Conservation (phyloP, 2,797 vertebrate genomes). For the Lagocephalus sceleratus region DNA sequence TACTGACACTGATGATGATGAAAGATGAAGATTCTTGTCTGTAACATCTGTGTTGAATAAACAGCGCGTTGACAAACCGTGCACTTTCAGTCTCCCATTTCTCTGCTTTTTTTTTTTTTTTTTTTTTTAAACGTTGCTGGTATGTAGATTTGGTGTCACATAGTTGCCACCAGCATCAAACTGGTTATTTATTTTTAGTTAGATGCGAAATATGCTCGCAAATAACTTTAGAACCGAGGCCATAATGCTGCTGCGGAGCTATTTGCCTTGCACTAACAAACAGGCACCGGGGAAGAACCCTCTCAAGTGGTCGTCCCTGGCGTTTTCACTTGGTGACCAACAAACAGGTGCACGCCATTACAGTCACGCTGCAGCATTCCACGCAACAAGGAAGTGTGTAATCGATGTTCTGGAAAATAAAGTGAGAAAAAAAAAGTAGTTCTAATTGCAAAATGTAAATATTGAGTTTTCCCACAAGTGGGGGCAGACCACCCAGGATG, state of each 20-base stretch:
- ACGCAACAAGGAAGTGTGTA: conserved; percentile 60
- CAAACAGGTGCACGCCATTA: conserved; percentile 75
- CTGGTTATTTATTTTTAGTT: conserved; percentile 40
- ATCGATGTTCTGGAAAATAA: conserved; percentile 80
- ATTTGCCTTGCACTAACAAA: conserved; percentile 23
- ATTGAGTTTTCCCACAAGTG: conserved; percentile 86
- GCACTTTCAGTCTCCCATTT: conserved; percentile 4
- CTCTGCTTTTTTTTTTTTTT: conserved; percentile 15
- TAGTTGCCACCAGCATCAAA: conserved; percentile 40
- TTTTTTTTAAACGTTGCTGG: conserved; percentile 23
- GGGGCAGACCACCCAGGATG: conserved; percentile 85
- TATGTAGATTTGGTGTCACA: conserved; percentile 24
- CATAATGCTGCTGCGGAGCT: conserved; percentile 22
- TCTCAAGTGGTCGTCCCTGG: conserved; percentile 31
- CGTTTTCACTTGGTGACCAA: conserved; percentile 40
- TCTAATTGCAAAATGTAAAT: conserved; percentile 88
- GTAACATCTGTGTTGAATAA: conserved; percentile 67
- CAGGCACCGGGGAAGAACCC: conserved; percentile 32
- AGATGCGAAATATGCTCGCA: conserved; percentile 33
- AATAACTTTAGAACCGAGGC: conserved; percentile 22
- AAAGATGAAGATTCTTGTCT: conserved; percentile 53
- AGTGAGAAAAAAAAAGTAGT: conserved; percentile 78
- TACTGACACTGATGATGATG: conserved; percentile 57
- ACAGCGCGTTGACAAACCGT: conserved; percentile 61
- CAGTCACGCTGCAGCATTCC: conserved; percentile 52